Conservation (phyloP, 2,888 invertebrate genomes). For the Apamea sordens region DNA sequence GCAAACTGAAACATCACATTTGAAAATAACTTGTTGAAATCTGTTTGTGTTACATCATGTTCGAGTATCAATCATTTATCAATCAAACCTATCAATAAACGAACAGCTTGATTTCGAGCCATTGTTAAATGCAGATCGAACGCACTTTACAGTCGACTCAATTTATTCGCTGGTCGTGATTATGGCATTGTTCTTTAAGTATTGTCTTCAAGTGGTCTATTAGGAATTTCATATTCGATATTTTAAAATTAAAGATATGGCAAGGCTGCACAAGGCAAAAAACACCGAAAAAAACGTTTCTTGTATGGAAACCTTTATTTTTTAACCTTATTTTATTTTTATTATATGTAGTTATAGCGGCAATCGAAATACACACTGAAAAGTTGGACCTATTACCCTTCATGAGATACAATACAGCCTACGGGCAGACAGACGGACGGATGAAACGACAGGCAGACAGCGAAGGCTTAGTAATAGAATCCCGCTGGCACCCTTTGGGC, state of each 20-base stretch:
- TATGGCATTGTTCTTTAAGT: neutral
- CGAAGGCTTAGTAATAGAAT: no score
- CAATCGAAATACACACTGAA: neutral
- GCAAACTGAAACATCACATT: conserved; percentile 2
- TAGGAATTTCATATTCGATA: neutral
- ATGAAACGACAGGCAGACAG: no score
- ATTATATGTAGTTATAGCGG: neutral
- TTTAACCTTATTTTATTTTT: neutral
- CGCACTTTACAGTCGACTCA: conserved; percentile 21
- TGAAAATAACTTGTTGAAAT: conserved; percentile 15
- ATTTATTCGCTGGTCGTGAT: conserved; percentile 9
- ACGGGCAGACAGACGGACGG: no score
- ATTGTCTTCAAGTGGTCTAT: neutral
- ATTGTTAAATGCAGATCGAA: conserved; percentile 23
- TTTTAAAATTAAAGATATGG: neutral
- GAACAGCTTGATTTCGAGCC: neutral
- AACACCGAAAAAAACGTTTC: neutral
- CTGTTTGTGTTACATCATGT: conserved; percentile 10
- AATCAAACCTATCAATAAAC: conserved; percentile 19
- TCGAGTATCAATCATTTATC: conserved; percentile 26
- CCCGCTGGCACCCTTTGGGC: no score
- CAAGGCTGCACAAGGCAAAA: no score
- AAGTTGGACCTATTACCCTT: neutral
- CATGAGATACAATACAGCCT: no score
- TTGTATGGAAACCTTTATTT: neutral